Evolutionary conservation across 2,888 invertebrate genomes (phyloP).

Genomic region (Rhyacophila evoluta): DNA sequence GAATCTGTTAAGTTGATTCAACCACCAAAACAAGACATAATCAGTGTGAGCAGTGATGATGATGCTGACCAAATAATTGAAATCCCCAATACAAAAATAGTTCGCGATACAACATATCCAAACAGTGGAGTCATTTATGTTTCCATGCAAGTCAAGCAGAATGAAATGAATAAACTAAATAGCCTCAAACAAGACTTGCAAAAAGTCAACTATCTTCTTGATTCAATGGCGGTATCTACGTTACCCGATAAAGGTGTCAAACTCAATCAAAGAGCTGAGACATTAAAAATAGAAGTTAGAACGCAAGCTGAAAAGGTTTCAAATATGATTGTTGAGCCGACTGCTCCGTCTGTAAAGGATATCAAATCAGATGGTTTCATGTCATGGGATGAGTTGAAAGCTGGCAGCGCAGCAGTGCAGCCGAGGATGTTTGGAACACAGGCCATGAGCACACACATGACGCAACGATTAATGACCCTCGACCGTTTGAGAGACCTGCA

Average conservation of each 20-base stretch:
- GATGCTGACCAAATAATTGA: slow-evolving; percentile 60
- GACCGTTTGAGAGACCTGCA: slow-evolving; percentile 81
- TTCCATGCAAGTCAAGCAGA: slow-evolving; percentile 63
- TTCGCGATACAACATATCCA: slow-evolving; percentile 63
- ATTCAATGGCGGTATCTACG: slow-evolving; percentile 62
- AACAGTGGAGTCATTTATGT: slow-evolving; percentile 64
- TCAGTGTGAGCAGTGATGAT: slow-evolving; percentile 67
- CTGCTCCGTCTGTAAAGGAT: slow-evolving; percentile 59
- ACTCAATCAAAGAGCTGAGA: slow-evolving; percentile 66
- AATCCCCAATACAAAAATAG: background rate
- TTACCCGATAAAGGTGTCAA: slow-evolving; percentile 77
- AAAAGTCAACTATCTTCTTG: slow-evolving; percentile 63
- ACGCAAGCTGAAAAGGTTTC: slow-evolving; percentile 66
- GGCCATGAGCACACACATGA: slow-evolving; percentile 77
- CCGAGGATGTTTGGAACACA: slow-evolving; percentile 72
- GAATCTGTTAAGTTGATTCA: slow-evolving; percentile 29
- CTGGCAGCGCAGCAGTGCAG: slow-evolving; percentile 68
- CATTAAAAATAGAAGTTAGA: slow-evolving; percentile 64
- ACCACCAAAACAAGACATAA: slow-evolving; percentile 57
- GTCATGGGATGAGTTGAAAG: slow-evolving; percentile 70
- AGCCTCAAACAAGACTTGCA: slow-evolving; percentile 64
- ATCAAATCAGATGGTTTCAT: slow-evolving; percentile 61
- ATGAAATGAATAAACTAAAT: slow-evolving; percentile 65
- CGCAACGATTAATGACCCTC: slow-evolving; percentile 77
- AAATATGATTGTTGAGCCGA: slow-evolving; percentile 64